Base-by-base conservation (phyloP, 2,797 vertebrate genomes). In the Benthosema pterotum region DNA sequence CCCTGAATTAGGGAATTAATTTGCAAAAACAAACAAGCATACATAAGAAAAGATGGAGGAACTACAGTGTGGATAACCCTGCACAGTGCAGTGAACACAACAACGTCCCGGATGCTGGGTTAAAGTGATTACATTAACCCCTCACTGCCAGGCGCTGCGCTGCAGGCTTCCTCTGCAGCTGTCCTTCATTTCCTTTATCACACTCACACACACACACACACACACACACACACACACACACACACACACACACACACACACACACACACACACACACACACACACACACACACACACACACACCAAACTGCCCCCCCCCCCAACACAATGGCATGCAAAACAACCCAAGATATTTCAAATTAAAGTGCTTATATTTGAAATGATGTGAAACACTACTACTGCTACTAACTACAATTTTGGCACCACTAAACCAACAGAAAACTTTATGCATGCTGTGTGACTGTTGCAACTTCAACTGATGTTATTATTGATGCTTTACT, bases 101-200 rank as follows among this genome's bases (percentile, higher is more conserved):
- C 49, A 28, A 42, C 59, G 66, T 71, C 60, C 67, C 32, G 52
- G 70, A 85, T 68, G 84, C 49, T 58, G 46, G 79, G 82, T 78
- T 79, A 79, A 80, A 82, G 64, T 75, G 77, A 84, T 88, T 83
- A 70, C 60, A 59, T 52, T 75, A 45, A 65, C 65, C 53, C 64
- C 71, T 67, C 60, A 74, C 32, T 57, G 22, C 22, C 22, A 25
- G 22, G 3, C 22, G 22, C 22, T 22, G 22, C 67, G 74, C 71
- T 38, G 49, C 63, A 22, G 42, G 62, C 75, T 78, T 81, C 66
- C 63, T 84, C 63, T 69, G 68, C 68, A 69, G 72, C 74, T 81
- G 67, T 70, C 83, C 64, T 70, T 59, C 19, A 71, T 84, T 83
- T 83, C 62, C 78, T 78, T 65, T 77, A 56, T 53, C 46, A 15